Evolutionary conservation across 2,797 vertebrate species (phyloP).

Genomic region (Nasua narica): DNA sequence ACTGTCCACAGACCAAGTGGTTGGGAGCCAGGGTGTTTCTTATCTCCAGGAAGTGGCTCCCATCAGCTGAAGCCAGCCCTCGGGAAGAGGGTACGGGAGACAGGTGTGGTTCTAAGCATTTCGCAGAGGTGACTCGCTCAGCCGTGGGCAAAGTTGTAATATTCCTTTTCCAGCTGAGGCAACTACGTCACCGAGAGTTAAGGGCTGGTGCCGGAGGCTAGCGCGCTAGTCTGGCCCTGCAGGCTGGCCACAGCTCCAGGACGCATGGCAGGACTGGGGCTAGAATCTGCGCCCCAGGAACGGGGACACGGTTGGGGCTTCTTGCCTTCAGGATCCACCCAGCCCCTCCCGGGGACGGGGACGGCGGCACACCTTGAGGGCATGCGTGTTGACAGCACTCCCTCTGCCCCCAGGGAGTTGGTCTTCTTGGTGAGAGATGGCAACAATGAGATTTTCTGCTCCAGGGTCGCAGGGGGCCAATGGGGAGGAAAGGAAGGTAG

Average conservation of each 20-base stretch:
- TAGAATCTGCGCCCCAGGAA: not conserved
- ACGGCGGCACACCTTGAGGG: not conserved
- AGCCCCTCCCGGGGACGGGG: too few relatives aligned
- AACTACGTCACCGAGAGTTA: not conserved
- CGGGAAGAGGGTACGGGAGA: not conserved
- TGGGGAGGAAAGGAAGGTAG: not conserved
- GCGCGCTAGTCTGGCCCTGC: not conserved
- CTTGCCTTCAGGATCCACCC: not conserved
- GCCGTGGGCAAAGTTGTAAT: not conserved
- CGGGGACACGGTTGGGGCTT: not conserved
- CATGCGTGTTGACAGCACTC: accelerated
- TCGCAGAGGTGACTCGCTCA: not conserved
- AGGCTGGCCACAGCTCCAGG: not conserved
- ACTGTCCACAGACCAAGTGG: not conserved
- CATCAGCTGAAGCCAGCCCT: not conserved
- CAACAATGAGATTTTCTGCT: not conserved
- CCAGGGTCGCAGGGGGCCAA: not conserved
- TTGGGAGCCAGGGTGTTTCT: not conserved
- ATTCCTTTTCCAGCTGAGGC: not conserved
- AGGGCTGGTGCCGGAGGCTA: not conserved
- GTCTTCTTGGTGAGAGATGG: not conserved
- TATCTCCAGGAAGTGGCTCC: not conserved
- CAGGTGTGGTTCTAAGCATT: not conserved
- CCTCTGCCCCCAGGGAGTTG: not conserved
- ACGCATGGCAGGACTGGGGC: not conserved